Conservation (phyloP, 1,140 invertebrate species). For the Polyergus mexicanus region DNA sequence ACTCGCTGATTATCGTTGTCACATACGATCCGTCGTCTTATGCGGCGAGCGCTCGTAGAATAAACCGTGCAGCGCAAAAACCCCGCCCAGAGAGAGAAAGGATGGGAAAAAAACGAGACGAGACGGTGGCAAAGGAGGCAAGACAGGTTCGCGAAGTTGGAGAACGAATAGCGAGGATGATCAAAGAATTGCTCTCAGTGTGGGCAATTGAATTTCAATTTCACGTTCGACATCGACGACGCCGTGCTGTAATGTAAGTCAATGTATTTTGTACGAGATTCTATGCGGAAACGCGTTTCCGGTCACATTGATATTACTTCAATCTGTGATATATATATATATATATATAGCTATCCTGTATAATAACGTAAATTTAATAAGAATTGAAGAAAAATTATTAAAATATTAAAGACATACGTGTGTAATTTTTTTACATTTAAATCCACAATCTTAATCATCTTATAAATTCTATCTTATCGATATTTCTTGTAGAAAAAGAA, state of each 20-base stretch:
- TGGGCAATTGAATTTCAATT: constrained; percentile 65
- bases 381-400: constrained; percentile 8
- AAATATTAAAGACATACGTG: not conserved
- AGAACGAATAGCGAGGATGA: constrained; percentile 39
- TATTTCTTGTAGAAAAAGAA: not conserved
- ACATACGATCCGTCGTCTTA: constrained; percentile 77
- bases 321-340: not conserved
- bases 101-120: constrained; percentile 65
- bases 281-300: not conserved
- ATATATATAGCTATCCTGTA: not conserved
- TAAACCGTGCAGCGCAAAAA: constrained; percentile 67
- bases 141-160: constrained; percentile 40
- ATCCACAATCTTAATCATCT: not conserved
- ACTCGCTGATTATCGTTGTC: constrained; percentile 84
- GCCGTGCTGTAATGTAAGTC: constrained; percentile 28
- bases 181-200: constrained; percentile 33
- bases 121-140: constrained; percentile 7
- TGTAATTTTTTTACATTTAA: not conserved
- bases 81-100: constrained; percentile 51
- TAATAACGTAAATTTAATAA: not conserved
- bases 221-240: constrained; percentile 48
- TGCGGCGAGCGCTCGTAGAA: constrained; percentile 52
- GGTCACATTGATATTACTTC: not conserved
- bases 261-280: constrained; percentile 11
- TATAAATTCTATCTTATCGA: too few species aligned